Percentiles rank a stretch among this genome's conserved stretches.
phyloP scores from a whole-genome alignment of 2,888 invertebrate species.

The Lamproptera curius region DNA sequence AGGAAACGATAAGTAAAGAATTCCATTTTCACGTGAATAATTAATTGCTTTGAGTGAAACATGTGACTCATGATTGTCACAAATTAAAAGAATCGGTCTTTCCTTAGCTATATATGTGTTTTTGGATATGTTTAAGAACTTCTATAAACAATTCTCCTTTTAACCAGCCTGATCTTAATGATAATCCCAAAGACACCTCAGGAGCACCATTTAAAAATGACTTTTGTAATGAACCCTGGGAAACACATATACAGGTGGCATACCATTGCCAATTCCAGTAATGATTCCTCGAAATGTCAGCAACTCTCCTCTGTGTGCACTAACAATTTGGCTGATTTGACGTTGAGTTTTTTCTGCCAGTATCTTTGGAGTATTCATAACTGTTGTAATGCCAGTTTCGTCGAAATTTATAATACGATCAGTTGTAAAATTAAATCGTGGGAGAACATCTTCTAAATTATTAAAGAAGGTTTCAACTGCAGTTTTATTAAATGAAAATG shows the following conservation, averaged over 20 bases:
- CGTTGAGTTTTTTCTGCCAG: constrained; percentile 19
- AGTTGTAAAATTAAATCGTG: not conserved
- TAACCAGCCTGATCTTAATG: constrained; percentile 28
- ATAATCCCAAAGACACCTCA: constrained; percentile 23
- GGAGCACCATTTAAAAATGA: constrained; percentile 29
- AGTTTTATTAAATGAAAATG: constrained; percentile 39
- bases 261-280: constrained; percentile 33
- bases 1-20: not conserved
- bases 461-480: constrained; percentile 24
- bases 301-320: constrained; percentile 40
- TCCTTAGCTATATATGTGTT: constrained; percentile 23
- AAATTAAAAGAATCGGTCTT: constrained; percentile 23
- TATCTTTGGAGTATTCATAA: constrained; percentile 10
- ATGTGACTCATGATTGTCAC: constrained; percentile 21
- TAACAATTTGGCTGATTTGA: constrained; percentile 39
- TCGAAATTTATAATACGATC: constrained; percentile 10
- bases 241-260: constrained; percentile 39
- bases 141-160: constrained; percentile 9
- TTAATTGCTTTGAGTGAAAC: not conserved
- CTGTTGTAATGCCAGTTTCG: constrained; percentile 6
- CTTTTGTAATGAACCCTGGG: constrained; percentile 30
- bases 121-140: constrained; percentile 18
- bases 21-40: not conserved
- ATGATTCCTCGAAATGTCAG: constrained; percentile 43
- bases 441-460: not conserved